Evolutionary conservation across 2,113 vertebrate species (phyloP).

Genomic region (Solenodon paradoxus): DNA sequence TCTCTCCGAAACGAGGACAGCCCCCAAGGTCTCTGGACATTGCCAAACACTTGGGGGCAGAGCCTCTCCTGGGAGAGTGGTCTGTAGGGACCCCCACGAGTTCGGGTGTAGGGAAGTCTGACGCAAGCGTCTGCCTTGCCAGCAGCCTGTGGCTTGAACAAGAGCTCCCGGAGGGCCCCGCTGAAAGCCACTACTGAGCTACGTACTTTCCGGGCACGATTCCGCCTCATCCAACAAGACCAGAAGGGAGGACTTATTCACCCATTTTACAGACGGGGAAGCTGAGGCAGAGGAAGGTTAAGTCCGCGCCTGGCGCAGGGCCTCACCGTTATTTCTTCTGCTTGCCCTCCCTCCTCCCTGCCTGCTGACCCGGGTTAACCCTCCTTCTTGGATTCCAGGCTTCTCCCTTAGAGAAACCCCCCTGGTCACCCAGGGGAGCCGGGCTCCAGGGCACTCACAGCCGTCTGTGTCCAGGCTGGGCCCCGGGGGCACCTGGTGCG

Average conservation of each 20-base stretch:
- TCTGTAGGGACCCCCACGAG: background rate
- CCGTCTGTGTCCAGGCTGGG: background rate
- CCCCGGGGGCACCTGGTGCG: accelerated
- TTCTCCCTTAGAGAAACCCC: background rate
- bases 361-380: background rate
- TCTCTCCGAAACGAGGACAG: background rate
- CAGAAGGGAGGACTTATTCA: background rate
- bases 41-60: background rate
- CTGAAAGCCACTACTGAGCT: accelerated
- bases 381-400: background rate
- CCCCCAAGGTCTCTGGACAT: background rate
- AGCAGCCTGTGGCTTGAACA: background rate
- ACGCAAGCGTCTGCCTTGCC: background rate
- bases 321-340: background rate
- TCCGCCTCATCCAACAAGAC: background rate
- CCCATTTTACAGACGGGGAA: too few relatives aligned
- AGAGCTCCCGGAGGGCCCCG: background rate
- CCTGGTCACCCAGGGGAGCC: background rate
- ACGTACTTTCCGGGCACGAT: background rate
- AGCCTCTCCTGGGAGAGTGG: too few relatives aligned
- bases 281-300: background rate
- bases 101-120: background rate
- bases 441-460: accelerated
- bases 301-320: background rate
- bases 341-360: background rate